These are phyloP conservation scores for Caracal caracal DNA, from an alignment of 2,113 vertebrate genomes.

Conservation along the genomic window DNA sequence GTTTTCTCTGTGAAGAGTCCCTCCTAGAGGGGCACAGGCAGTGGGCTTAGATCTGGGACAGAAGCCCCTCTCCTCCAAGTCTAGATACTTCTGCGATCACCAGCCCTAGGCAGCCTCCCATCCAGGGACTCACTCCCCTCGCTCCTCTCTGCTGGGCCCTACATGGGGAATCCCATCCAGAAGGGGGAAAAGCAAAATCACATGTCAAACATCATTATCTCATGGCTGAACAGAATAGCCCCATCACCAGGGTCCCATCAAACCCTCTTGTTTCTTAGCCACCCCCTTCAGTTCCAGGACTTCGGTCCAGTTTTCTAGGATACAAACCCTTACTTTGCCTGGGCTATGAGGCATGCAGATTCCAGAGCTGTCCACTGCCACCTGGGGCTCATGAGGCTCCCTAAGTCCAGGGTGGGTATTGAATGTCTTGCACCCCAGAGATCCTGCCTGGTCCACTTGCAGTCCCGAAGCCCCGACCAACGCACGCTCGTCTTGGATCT, in stretches of 20 bases:
- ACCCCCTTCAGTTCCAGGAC: not conserved
- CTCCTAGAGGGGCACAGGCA: not conserved
- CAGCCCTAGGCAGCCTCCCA: not conserved
- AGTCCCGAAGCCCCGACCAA: accelerated
- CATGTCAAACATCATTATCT: not conserved
- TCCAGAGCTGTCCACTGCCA: not conserved
- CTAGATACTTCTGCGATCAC: not conserved
- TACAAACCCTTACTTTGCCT: not conserved
- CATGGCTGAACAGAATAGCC: not conserved
- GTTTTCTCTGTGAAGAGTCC: not conserved
- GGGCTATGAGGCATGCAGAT: not conserved
- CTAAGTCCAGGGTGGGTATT: not conserved
- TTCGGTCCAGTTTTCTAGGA: not conserved
- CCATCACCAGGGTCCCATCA: not conserved
- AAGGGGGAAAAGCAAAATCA: not conserved
- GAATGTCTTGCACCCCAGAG: not conserved
- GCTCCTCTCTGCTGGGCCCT: not conserved
- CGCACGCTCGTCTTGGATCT: accelerated
- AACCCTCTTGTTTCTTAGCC: not conserved
- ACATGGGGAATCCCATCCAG: not conserved
- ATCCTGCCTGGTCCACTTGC: not conserved
- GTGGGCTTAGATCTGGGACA: not conserved
- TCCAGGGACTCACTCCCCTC: not conserved
- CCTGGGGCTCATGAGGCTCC: not conserved
- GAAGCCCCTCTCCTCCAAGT: not conserved